A percentile compares a stretch with the other conserved stretches of the same genome.
phyloP scores from a whole-genome alignment of 92 coral and sea anemone species.

The Zoanthus solanderi region DNA sequence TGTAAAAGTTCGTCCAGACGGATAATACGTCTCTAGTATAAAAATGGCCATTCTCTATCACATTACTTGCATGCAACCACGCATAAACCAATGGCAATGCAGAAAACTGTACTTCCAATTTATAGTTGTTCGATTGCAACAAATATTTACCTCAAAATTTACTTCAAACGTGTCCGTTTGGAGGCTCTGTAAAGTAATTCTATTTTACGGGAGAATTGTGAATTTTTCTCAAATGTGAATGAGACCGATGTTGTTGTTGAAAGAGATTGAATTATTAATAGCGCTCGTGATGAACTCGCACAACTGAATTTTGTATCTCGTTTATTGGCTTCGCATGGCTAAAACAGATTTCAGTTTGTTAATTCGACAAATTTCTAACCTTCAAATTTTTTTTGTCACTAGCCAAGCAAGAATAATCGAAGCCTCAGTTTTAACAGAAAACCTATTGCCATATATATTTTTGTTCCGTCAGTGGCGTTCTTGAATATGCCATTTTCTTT shows the following conservation, averaged over 20 bases:
- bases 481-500: not conserved
- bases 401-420: not conserved
- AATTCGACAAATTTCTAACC: not conserved
- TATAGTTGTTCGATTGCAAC: too few species aligned
- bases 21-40: too few species aligned
- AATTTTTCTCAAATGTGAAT: not conserved
- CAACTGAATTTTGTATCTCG: not conserved
- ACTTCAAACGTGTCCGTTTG: not conserved
- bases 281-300: constrained; percentile 10
- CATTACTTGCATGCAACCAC: too few species aligned
- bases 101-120: too few species aligned
- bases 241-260: not conserved
- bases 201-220: not conserved
- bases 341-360: not conserved
- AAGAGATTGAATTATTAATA: constrained; percentile 16
- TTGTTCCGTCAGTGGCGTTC: not conserved
- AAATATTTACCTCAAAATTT: not conserved
- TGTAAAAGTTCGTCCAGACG: too few species aligned
- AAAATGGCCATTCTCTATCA: too few species aligned
- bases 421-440: not conserved
- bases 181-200: not conserved
- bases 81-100: too few species aligned
- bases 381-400: not conserved
- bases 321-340: not conserved
- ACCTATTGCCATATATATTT: not conserved